Conservation (phyloP, 2,888 invertebrate genomes). For the Masnerella sp. region DNA sequence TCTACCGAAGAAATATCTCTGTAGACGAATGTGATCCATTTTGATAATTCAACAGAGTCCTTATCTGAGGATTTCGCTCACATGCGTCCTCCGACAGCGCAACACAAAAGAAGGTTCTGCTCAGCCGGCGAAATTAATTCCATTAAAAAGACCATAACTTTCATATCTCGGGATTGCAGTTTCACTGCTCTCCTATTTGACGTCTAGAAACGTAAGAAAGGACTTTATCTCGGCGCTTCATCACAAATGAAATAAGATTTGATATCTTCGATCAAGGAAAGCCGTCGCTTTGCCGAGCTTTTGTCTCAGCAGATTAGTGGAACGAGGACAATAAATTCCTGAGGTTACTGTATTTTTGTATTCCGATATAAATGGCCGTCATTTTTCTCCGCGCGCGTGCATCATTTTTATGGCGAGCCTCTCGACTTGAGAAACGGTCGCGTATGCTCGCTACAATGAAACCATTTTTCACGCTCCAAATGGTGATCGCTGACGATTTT, state of each 20-base stretch:
- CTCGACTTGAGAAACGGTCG: conserved; percentile 46
- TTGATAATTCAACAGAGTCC: neutral
- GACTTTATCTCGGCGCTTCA: conserved; percentile 46
- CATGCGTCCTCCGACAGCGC: conserved; percentile 1
- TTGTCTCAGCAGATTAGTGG: conserved; percentile 47
- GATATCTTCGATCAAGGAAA: conserved; percentile 53
- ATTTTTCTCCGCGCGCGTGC: conserved; percentile 45
- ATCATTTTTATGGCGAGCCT: conserved; percentile 41
- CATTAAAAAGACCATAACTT: conserved; percentile 43
- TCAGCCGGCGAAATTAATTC: conserved; percentile 36
- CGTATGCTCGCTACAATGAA: conserved; percentile 47
- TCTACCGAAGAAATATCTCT: no score
- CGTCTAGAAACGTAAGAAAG: conserved; percentile 43
- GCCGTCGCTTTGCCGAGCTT: conserved; percentile 25
- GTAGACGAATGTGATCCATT: no score
- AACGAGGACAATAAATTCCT: conserved; percentile 49
- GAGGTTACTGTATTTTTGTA: conserved; percentile 42
- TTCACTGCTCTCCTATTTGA: conserved; percentile 39
- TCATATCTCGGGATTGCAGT: conserved; percentile 35
- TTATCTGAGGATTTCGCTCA: conserved; percentile 1
- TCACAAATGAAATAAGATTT: conserved; percentile 54
- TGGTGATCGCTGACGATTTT: conserved; percentile 21
- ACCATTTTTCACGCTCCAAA: conserved; percentile 50
- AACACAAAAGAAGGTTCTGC: conserved; percentile 22
- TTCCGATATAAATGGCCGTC: conserved; percentile 46